phyloP scores from a whole-genome alignment of 2,113 vertebrate species.

The Suncus etruscus region DNA sequence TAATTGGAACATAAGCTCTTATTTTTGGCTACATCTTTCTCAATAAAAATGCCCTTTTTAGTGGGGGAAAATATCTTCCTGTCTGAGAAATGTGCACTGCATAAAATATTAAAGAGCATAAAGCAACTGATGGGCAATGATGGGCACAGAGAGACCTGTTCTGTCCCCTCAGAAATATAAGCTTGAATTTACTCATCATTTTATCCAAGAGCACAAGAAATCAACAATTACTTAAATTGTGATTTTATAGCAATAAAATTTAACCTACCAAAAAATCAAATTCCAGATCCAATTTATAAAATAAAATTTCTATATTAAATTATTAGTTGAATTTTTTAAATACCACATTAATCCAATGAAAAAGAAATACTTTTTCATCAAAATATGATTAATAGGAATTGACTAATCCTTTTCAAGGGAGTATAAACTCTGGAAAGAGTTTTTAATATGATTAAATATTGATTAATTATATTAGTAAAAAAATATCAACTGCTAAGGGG shows the following conservation, averaged over 20 bases:
- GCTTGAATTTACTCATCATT: slow-evolving; percentile 1
- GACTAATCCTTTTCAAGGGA: slow-evolving; percentile 61
- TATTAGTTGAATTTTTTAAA: slow-evolving; percentile 58
- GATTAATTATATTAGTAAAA: slow-evolving; percentile 58
- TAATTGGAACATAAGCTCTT: slow-evolving; percentile 57
- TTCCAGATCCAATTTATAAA: slow-evolving; percentile 50
- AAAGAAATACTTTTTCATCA: slow-evolving; percentile 60
- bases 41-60: slow-evolving; percentile 27
- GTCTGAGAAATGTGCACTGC: slow-evolving; percentile 41
- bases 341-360: slow-evolving; percentile 41
- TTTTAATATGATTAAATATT: slow-evolving; percentile 69
- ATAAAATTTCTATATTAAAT: slow-evolving; percentile 55
- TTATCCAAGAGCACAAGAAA: slow-evolving; percentile 55
- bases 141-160: not conserved
- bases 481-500: slow-evolving; percentile 59
- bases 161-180: slow-evolving; percentile 31
- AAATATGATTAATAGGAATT: slow-evolving; percentile 50
- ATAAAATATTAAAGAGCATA: slow-evolving; percentile 67
- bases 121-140: slow-evolving; percentile 17
- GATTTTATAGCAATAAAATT: slow-evolving; percentile 64
- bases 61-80: slow-evolving; percentile 17
- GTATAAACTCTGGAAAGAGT: slow-evolving; percentile 7
- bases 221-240: slow-evolving; percentile 53
- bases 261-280: slow-evolving; percentile 50
- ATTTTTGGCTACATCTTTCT: slow-evolving; percentile 53